Conservation (phyloP, 2,797 vertebrate species). For the Myotis pilosus region DNA sequence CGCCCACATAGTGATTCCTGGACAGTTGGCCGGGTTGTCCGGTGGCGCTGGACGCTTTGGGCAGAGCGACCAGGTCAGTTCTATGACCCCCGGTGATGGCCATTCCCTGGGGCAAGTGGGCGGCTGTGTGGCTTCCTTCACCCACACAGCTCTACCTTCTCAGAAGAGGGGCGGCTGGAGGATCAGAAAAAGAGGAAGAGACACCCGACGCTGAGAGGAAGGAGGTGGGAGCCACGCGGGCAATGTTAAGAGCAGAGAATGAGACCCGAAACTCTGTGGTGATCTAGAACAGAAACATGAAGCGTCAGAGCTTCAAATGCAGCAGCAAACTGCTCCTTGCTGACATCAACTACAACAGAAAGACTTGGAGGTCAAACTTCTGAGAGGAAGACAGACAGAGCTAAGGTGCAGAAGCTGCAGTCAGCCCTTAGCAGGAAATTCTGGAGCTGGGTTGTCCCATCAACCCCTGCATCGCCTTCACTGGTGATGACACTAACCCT, state of each 20-base stretch:
- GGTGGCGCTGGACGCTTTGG: not conserved
- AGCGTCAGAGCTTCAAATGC: not conserved
- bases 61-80: not conserved
- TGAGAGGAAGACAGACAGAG: not conserved
- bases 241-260: not conserved
- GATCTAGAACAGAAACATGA: not conserved
- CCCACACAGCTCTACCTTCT: not conserved
- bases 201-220: not conserved
- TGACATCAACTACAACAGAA: not conserved
- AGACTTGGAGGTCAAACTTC: not conserved
- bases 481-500: constrained; percentile 80
- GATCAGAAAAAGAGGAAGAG: not conserved
- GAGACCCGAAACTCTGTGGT: not conserved
- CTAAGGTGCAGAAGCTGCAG: constrained; percentile 89
- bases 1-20: not conserved
- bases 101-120: not conserved
- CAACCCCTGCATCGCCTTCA: constrained; percentile 80
- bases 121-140: not conserved
- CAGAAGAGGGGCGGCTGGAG: not conserved
- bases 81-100: constrained; percentile 81
- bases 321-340: not conserved
- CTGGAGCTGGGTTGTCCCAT: constrained; percentile 61
- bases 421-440: not conserved
- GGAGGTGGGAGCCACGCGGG: not conserved
- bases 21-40: not conserved